phyloP scores from a whole-genome alignment of 1,140 invertebrate genomes.

The Asbolus verrucosus region DNA sequence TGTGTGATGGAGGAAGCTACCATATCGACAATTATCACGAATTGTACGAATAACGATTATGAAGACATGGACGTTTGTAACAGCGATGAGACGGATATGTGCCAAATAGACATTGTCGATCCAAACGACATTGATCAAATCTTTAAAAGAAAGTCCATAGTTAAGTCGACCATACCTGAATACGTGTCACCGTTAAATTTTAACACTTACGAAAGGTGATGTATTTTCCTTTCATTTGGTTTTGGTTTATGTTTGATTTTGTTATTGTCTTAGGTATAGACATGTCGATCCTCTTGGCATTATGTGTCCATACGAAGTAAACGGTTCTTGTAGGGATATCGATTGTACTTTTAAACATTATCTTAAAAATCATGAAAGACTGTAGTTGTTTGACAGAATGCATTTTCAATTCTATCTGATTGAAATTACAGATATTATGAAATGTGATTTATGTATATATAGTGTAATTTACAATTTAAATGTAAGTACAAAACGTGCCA shows the following conservation, averaged over 20 bases:
- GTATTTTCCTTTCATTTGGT: slow-evolving; percentile 42
- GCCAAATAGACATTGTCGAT: slow-evolving; percentile 42
- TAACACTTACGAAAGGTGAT: slow-evolving; percentile 41
- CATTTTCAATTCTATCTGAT: neutral
- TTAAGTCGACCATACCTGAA: slow-evolving; percentile 34
- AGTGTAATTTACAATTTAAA: slow-evolving; percentile 4
- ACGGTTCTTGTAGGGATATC: slow-evolving; percentile 56
- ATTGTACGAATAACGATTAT: slow-evolving; percentile 22
- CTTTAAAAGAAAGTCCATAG: slow-evolving; percentile 30
- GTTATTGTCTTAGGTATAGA: slow-evolving; percentile 49
- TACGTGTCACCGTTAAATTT: slow-evolving; percentile 51
- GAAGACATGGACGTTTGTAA: slow-evolving; percentile 32
- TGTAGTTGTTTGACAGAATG: neutral
- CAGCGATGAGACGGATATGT: slow-evolving; percentile 3
- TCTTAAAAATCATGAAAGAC: slow-evolving; percentile 30
- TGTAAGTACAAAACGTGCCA: slow-evolving; percentile 33
- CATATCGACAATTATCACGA: neutral
- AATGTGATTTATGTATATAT: slow-evolving; percentile 18
- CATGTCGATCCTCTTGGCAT: slow-evolving; percentile 51
- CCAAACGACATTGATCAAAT: slow-evolving; percentile 52
- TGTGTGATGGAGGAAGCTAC: neutral
- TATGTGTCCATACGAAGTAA: slow-evolving; percentile 58
- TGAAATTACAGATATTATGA: slow-evolving; percentile 5
- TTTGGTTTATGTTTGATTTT: slow-evolving; percentile 5
- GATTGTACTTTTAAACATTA: slow-evolving; percentile 58